Evolutionary conservation across 2,113 vertebrate genomes (phyloP).

Genomic region (Sakesphorus luctuosus): DNA sequence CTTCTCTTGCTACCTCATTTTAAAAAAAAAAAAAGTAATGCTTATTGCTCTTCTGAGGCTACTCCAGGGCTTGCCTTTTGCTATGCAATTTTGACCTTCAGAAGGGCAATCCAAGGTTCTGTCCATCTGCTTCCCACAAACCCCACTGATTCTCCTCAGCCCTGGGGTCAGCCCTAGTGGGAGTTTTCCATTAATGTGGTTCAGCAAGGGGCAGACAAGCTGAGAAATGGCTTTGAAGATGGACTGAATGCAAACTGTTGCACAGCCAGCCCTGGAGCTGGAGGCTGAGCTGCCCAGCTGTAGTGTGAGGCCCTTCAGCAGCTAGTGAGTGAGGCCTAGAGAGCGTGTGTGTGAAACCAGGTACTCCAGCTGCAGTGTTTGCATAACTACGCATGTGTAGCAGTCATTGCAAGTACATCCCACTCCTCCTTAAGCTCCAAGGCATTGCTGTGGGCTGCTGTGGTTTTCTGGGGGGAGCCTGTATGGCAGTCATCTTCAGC

Average conservation of each 20-base stretch:
- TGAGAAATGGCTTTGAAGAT: slow-evolving; percentile 20
- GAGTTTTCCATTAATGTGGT: slow-evolving; percentile 3
- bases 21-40: neutral
- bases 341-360: slow-evolving; percentile 81
- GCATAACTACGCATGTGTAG: slow-evolving; percentile 85
- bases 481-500: slow-evolving; percentile 89
- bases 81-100: neutral
- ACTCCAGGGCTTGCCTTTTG: slow-evolving; percentile 46
- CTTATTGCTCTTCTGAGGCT: slow-evolving; percentile 26
- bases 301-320: slow-evolving; percentile 80
- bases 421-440: slow-evolving; percentile 79
- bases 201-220: neutral
- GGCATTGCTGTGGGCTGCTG: slow-evolving; percentile 93
- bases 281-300: slow-evolving; percentile 61
- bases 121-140: slow-evolving; percentile 29
- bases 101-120: slow-evolving; percentile 10
- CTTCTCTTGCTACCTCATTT: slow-evolving; percentile 41
- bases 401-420: slow-evolving; percentile 83
- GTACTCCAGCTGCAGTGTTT: slow-evolving; percentile 81
- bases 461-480: slow-evolving; percentile 87
- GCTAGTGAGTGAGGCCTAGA: slow-evolving; percentile 77
- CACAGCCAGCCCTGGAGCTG: slow-evolving; percentile 71
- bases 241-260: slow-evolving; percentile 12
- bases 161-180: neutral
- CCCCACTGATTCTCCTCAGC: neutral